Evolutionary conservation across 2,888 invertebrate genomes (phyloP).

Genomic region (Gonocerus acuteangulatus): DNA sequence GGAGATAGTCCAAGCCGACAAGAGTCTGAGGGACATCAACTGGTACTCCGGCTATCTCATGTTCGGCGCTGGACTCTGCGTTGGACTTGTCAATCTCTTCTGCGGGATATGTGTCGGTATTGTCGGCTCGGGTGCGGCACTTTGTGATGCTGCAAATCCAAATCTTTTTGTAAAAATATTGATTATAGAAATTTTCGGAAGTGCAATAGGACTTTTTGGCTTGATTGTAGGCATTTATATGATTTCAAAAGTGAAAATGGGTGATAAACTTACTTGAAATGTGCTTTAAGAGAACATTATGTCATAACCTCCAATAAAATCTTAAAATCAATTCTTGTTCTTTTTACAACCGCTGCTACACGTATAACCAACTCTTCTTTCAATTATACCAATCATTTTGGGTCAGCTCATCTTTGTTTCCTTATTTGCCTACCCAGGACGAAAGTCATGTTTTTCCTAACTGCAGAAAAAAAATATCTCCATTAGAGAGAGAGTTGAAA

Average conservation of each 20-base stretch:
- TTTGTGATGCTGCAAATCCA: constrained; percentile 95
- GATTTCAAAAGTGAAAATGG: constrained; percentile 65
- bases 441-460: too few species aligned
- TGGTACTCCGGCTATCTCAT: constrained; percentile 62
- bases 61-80: constrained; percentile 92
- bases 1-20: constrained; percentile 29
- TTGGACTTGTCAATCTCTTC: constrained; percentile 91
- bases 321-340: too few species aligned
- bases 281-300: constrained; percentile 33
- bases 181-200: constrained; percentile 98
- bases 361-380: too few species aligned
- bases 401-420: too few species aligned
- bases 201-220: constrained; percentile 97
- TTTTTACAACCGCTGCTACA: too few species aligned
- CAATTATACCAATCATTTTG: too few species aligned
- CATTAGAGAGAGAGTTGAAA: too few species aligned
- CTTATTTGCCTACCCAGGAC: too few species aligned
- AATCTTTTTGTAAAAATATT: constrained; percentile 95
- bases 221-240: constrained; percentile 96
- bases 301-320: too few species aligned
- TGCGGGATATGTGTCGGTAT: constrained; percentile 97
- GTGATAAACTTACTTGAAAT: constrained; percentile 8
- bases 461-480: too few species aligned
- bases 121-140: constrained; percentile 94
- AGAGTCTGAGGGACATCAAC: constrained; percentile 53